Percentiles rank a stretch among this genome's conserved stretches.
phyloP scores from a whole-genome alignment of 2,888 invertebrate genomes.

The Leptogaster cylindrica region DNA sequence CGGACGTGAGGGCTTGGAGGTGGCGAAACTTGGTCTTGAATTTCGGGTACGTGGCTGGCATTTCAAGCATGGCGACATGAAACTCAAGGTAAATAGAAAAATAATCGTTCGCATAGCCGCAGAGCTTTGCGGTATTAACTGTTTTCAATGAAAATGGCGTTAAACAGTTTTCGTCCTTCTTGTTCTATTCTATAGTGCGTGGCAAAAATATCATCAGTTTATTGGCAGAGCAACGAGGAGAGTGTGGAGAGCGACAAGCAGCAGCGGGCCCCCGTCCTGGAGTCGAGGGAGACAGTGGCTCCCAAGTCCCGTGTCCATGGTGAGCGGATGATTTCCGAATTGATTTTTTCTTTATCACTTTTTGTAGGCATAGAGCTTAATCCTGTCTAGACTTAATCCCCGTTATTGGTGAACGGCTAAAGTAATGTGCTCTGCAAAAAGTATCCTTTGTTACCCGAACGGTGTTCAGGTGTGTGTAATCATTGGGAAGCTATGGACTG shows the following conservation, averaged over 20 bases:
- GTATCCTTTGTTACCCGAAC: no score
- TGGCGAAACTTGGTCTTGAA: constrained; percentile 77
- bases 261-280: constrained; percentile 75
- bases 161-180: constrained; percentile 19
- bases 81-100: constrained; percentile 68
- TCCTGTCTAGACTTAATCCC: no score
- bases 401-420: no score
- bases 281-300: constrained; percentile 73
- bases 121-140: constrained; percentile 8
- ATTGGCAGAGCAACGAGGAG: constrained; percentile 87
- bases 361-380: no score
- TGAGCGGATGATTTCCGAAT: constrained; percentile 48
- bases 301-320: constrained; percentile 77
- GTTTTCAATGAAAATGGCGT: constrained; percentile 5
- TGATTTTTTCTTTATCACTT: constrained; percentile 32
- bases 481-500: no score
- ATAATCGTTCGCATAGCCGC: constrained; percentile 25
- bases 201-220: constrained; percentile 85
- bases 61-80: constrained; percentile 84
- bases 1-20: constrained; percentile 72
- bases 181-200: constrained; percentile 68
- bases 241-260: constrained; percentile 81
- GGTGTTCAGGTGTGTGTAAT: no score
- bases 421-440: no score
- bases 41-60: constrained; percentile 81